phyloP scores from a whole-genome alignment of 2,113 vertebrate species.

The Dicaeum eximium region DNA sequence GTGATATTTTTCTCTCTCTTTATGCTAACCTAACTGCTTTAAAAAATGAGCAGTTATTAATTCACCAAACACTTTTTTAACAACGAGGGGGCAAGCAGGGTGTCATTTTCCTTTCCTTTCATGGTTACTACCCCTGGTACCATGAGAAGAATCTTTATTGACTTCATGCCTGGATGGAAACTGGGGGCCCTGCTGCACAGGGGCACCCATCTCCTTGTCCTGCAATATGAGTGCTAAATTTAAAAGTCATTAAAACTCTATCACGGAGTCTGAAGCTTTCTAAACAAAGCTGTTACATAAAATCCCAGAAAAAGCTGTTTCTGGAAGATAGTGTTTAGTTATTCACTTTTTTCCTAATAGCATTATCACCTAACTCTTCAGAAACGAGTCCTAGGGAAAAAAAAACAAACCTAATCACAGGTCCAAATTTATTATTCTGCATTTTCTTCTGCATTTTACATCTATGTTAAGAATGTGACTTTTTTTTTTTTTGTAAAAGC shows the following conservation, averaged over 20 bases:
- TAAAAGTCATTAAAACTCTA: slow-evolving; percentile 28
- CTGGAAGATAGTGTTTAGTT: background rate
- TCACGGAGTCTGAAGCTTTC: background rate
- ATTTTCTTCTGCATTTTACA: background rate
- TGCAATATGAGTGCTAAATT: slow-evolving; percentile 18
- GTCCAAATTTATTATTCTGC: background rate
- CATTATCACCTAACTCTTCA: background rate
- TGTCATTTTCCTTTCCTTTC: background rate
- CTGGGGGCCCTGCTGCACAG: background rate
- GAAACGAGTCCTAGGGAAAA: background rate
- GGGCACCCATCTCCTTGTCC: background rate
- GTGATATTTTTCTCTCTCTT: background rate
- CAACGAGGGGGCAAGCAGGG: background rate
- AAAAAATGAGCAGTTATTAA: background rate
- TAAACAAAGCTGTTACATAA: background rate
- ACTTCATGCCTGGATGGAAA: background rate
- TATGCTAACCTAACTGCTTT: background rate
- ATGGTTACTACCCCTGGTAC: background rate
- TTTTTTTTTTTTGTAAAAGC: background rate
- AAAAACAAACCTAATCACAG: background rate
- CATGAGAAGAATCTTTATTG: background rate
- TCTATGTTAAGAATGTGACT: background rate
- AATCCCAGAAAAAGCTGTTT: background rate
- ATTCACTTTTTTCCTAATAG: background rate
- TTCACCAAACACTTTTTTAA: background rate